These are phyloP conservation scores for Margarornis squamiger DNA, from an alignment of 2,797 vertebrate genomes.

Conservation along the genomic window DNA sequence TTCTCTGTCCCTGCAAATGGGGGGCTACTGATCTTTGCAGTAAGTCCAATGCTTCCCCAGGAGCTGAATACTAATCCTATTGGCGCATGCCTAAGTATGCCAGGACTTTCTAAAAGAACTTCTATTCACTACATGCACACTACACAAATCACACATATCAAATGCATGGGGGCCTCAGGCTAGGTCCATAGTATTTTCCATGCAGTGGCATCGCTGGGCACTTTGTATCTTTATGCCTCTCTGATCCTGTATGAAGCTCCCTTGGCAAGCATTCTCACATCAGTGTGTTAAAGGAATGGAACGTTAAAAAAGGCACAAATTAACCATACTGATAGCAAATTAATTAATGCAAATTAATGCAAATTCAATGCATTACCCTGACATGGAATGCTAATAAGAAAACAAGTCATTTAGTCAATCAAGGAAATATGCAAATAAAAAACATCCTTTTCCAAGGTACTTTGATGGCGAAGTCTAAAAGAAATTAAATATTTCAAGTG, in stretches of 20 bases:
- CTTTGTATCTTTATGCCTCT: background rate
- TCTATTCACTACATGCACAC: background rate
- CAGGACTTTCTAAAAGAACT: background rate
- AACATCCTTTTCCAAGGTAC: slow-evolving; percentile 17
- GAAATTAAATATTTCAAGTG: slow-evolving; percentile 2
- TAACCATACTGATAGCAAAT: slow-evolving; percentile 40
- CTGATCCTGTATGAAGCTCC: background rate
- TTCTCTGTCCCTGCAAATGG: background rate
- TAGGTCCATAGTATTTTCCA: background rate
- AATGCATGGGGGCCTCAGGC: background rate
- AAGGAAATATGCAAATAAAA: slow-evolving; percentile 69
- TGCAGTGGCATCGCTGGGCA: background rate
- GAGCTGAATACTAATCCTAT: background rate
- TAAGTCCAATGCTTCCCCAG: background rate
- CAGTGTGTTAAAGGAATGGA: slow-evolving; percentile 32
- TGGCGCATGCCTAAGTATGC: background rate
- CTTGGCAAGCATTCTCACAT: background rate
- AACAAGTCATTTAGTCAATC: slow-evolving; percentile 63
- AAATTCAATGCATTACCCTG: slow-evolving; percentile 47
- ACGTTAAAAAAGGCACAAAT: slow-evolving; percentile 44
- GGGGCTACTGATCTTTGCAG: background rate
- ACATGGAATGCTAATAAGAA: slow-evolving; percentile 48
- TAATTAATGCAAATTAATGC: slow-evolving; percentile 65
- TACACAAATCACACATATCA: background rate
- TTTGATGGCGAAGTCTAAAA: slow-evolving; percentile 20